Base-by-base conservation (phyloP, 2,888 invertebrate species). In the Amiota minor region DNA sequence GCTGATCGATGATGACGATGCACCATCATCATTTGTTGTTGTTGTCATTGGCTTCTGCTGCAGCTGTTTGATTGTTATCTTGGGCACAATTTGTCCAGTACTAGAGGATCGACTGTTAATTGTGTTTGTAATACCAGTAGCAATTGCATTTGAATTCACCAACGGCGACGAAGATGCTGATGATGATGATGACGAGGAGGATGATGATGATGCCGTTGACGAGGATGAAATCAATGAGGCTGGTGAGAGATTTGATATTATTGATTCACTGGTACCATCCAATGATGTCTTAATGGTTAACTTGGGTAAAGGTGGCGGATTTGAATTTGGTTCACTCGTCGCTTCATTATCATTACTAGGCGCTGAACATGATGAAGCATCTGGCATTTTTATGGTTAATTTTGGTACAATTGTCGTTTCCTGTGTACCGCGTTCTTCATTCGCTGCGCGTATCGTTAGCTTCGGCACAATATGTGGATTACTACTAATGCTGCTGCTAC, bases 211-310 rank as follows among this genome's bases (percentile, higher is more conserved):
- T 18, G 50, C 12, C 20, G 75, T 73, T 3, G 79, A 76, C 2
- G 80, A 77, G 8, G 80, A 78, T 10, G 78, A 74, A 18, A 79
- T 78, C 9, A 78, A 80, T 4, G 84, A 85, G n/a, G 88, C 85
- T 1, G 88, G 86, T 12, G 88, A 88, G 14, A 87, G 77, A 59
- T 84, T 87, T 47, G 89, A 86, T 65, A 89, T 87, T 47, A 87
- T 80, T 3, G 89, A 86, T 73, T 89, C 89, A 55, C 81, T 85
- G 11, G 83, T 84, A 16, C 87, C 86, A 76, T 89, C 88, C 68
- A 87, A 72, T 55, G 88, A 86, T 0, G 92, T 91, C 86, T 92
- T 92, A 70, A 92, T 92, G 55, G 92, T 92, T 75, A 92, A 90
- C 89, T 92, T 92, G 82, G 92, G 92, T 84, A 92, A 86, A 81